Conservation (phyloP, 2,797 vertebrate species). For the Sternotherus odoratus region DNA sequence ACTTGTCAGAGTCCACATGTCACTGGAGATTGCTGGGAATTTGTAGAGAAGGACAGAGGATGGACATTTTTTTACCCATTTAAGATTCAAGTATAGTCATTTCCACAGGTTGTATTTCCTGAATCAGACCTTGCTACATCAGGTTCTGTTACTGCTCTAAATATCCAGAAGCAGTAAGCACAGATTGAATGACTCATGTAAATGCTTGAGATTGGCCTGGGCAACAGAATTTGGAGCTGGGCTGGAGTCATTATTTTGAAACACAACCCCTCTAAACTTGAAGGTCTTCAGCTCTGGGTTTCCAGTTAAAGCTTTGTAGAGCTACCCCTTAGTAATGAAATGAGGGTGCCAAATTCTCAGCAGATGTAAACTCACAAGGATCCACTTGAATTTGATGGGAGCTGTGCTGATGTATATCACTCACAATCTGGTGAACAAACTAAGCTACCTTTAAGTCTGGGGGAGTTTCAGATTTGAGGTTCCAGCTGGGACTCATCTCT, state of each 20-base stretch:
- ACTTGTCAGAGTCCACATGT: not conserved
- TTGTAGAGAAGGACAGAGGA: not conserved
- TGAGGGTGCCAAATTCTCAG: not conserved
- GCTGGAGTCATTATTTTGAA: conserved; percentile 34
- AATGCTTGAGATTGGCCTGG: conserved; percentile 1
- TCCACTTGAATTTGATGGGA: not conserved
- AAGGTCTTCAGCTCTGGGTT: not conserved
- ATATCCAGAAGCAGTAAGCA: not conserved
- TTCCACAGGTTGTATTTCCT: not conserved
- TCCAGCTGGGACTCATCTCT: conserved; percentile 72
- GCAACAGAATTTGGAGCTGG: not conserved
- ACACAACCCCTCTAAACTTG: conserved; percentile 17
- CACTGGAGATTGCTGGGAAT: fast-evolving
- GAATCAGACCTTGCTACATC: not conserved
- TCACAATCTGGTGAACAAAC: conserved; percentile 59
- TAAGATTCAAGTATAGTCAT: not conserved
- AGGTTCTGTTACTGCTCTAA: not conserved
- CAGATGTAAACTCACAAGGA: not conserved
- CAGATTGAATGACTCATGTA: not conserved
- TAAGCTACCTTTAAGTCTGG: conserved; percentile 69
- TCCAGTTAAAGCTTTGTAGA: conserved; percentile 18
- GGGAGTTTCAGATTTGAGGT: conserved; percentile 70
- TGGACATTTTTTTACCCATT: not conserved
- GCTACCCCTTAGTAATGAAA: not conserved
- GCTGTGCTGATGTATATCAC: conserved; percentile 62